Conservation (phyloP, 2,113 vertebrate species). For the Tyrannus savana region DNA sequence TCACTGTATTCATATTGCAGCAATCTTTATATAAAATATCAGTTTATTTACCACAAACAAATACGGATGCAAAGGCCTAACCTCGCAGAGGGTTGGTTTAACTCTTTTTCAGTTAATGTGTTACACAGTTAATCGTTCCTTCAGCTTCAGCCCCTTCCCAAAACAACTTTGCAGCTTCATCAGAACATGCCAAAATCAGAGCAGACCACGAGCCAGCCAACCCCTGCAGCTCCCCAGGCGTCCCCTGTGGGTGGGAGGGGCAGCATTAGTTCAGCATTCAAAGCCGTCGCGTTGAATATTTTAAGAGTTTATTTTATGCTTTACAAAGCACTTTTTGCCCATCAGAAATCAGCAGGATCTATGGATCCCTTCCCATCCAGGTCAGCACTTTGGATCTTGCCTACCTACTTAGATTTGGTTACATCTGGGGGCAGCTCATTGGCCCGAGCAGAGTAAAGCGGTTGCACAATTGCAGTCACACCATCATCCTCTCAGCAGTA, state of each 20-base stretch:
- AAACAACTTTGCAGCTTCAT: not conserved
- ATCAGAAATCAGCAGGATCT: slow-evolving; percentile 3
- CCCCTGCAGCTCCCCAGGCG: not conserved
- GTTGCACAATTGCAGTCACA: not conserved
- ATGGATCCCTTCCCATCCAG: slow-evolving; percentile 31
- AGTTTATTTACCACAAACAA: not conserved
- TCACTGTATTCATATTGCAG: not conserved
- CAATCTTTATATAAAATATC: not conserved
- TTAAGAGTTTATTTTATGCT: slow-evolving; percentile 5
- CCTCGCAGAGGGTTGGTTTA: not conserved
- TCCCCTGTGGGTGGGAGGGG: not conserved
- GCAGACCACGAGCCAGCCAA: not conserved
- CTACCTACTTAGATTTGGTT: slow-evolving; percentile 12
- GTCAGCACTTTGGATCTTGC: slow-evolving; percentile 51
- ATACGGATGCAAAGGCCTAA: not conserved
- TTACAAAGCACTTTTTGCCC: not conserved
- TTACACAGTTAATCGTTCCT: not conserved
- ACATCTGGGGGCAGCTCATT: not conserved
- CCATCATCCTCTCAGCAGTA: not conserved
- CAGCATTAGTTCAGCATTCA: not conserved
- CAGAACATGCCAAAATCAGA: not conserved
- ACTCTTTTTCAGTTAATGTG: not conserved
- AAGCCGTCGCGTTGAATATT: not conserved
- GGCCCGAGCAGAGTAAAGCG: not conserved
- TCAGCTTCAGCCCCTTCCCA: not conserved